phyloP scores from a whole-genome alignment of 2,888 invertebrate species.

The Conus canariensis region DNA sequence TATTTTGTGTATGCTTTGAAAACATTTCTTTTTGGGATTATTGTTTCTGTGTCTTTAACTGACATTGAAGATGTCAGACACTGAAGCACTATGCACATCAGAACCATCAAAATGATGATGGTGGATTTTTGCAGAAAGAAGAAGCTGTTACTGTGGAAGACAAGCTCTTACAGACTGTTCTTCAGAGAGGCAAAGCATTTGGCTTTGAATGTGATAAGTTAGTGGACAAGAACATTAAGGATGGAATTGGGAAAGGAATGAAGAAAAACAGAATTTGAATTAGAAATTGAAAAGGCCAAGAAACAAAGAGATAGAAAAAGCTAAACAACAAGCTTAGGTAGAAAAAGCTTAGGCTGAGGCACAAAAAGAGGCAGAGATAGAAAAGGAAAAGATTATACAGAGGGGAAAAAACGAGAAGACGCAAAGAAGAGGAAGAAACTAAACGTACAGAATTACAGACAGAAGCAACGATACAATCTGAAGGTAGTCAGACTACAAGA shows the following conservation, averaged over 20 bases:
- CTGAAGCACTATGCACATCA: not conserved
- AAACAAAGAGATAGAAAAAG: too few species aligned
- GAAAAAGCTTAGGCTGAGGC: too few species aligned
- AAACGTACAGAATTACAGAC: not conserved
- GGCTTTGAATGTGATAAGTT: not conserved
- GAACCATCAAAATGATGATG: too few species aligned
- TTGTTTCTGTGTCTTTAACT: not conserved
- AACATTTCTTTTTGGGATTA: too few species aligned
- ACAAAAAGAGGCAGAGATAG: not conserved
- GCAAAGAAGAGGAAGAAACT: too few species aligned
- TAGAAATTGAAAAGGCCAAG: not conserved
- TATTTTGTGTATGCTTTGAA: too few species aligned
- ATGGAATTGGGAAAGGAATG: not conserved
- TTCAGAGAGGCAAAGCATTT: not conserved
- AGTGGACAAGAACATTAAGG: not conserved
- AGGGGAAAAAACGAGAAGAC: too few species aligned
- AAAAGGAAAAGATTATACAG: not conserved
- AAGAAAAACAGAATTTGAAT: too few species aligned
- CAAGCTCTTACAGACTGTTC: not conserved
- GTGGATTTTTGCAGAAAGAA: too few species aligned
- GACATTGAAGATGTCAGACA: not conserved
- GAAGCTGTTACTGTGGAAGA: not conserved
- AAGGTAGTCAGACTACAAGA: not conserved
- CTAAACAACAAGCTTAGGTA: too few species aligned
- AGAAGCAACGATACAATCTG: not conserved